Base-by-base conservation (phyloP, 2,888 invertebrate genomes). In the Noctua janthina region DNA sequence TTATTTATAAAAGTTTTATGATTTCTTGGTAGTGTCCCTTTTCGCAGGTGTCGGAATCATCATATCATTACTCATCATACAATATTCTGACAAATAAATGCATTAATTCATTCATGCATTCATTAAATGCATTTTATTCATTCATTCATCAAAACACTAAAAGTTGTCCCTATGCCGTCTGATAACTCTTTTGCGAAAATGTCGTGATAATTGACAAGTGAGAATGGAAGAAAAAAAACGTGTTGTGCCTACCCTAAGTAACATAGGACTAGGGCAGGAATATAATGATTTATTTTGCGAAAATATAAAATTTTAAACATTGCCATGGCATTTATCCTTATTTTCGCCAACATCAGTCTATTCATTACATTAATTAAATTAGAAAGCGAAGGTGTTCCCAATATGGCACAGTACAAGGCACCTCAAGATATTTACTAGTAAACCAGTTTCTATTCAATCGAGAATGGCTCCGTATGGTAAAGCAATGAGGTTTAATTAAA, bases 361-460 rank as follows among this genome's bases (percentile, higher is more conserved):
- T 29, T 71, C 0, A 20, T 13, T 17, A 20, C 10, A 49, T 29
- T 62, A 17, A 83, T 35, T 70, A 29, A 15, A 75, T 76, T 54
- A 80, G 81, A 84, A 83, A 84, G 76, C n/a, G 73, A 69, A 81
- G 29, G 59, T 70, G 69, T 59, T 39, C 66, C 46, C n/a, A 74
- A 56, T 80, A 84, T n/a, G 74, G 74, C 11, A 78, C 51, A 4
- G 59, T 29, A 35, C 66, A 71, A 51, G 6, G 46, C n/a, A 46
- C 72, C 69, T 64, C 54, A 71, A 79, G 66, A 79, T 84, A 64
- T 59, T 62, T 43, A 62, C 15, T 39, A 49, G 29, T 6, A 62
- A 84, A 78, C 84, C 35, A 54, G 84, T 85, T 85, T 54, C 67
- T 85, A 84, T 69, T 73, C 71, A 74, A 67, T 39, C 46, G 62